phyloP scores from a whole-genome alignment of 2,113 vertebrate genomes.

The Channa argus region DNA sequence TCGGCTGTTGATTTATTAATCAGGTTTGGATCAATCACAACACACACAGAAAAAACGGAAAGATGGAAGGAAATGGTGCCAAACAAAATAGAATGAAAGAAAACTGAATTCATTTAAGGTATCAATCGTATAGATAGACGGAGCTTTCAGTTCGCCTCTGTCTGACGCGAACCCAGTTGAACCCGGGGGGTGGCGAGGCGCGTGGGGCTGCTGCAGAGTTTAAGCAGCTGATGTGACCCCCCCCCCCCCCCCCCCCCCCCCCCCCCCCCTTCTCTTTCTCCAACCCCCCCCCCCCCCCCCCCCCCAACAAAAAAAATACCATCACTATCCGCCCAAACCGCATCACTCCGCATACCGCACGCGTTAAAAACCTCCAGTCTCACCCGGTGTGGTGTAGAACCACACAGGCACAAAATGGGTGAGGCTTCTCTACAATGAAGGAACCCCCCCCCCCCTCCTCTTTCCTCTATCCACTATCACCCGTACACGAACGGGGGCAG shows the following conservation, averaged over 20 bases:
- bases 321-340: conserved; percentile 35
- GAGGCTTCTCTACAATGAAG: conserved; percentile 48
- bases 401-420: conserved; percentile 55
- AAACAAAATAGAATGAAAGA: too few species aligned
- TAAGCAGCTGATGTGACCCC: conserved; percentile 37
- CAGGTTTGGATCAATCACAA: not conserved
- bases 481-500: not conserved
- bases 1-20: conserved; percentile 49
- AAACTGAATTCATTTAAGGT: too few species aligned
- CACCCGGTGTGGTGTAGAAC: conserved; percentile 34
- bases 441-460: not conserved
- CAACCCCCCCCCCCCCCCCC: not conserved
- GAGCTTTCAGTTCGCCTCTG: not conserved
- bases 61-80: too few species aligned
- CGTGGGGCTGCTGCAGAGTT: conserved; percentile 62
- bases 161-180: conserved; percentile 53
- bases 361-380: conserved; percentile 1
- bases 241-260: too few species aligned
- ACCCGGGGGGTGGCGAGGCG: conserved; percentile 37
- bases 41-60: too few species aligned
- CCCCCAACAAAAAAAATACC: not conserved
- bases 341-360: conserved; percentile 38
- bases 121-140: not conserved
- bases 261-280: too few species aligned
- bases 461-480: not conserved